Base-by-base conservation (phyloP, 2,888 invertebrate species). In the Drosophila prolongata region DNA sequence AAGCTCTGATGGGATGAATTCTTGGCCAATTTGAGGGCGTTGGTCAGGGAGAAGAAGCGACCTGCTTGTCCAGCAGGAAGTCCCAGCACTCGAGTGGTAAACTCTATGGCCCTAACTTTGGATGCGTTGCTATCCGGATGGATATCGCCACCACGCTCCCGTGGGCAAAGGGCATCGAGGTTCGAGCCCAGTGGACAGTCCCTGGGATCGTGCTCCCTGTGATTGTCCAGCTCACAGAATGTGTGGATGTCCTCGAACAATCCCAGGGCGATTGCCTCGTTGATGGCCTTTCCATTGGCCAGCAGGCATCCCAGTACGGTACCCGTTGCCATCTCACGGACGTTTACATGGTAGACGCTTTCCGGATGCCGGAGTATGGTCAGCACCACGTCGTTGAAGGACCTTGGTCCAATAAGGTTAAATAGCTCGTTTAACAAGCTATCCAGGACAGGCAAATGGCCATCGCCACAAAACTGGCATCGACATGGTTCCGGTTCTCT, bases 291-390 rank as follows among this genome's bases (percentile, higher is more conserved):
- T 13, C 81, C 83, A 11, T 57, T 87, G 30, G 69, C 89, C 16
- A 83, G 61, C 13, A 91, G 42, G 19, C 85, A 89, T 10, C 85
- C 81, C 4, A 90, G 46, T 0, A 62, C 55, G 6, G 46, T 16
- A 0, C 75, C 77, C 0, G 78, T 64, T 0, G 56, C 30, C n/a
- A 66, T 69, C 13, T 77, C 40, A 6, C 79, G 68, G 0, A 90
- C 61, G 49, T 77, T 89, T 2, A 91, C 58, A 40, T 90, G 90
- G 16, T 90, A 90, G 6, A 82, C 9, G 43, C 81, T 76, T n/a
- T 84, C 75, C 6, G 68, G 46, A 3, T 83, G 80, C 2, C 88
- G 47, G 0, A 80, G 56, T 5, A 91, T 56, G 2, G 79, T 78
- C 1, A 90, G 38, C 8, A 80, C 71, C 2, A 90, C 58, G 1